Percentiles rank a stretch among this genome's conserved stretches.
phyloP scores from a whole-genome alignment of 1,140 invertebrate species.

The Euglossa dilemma region DNA sequence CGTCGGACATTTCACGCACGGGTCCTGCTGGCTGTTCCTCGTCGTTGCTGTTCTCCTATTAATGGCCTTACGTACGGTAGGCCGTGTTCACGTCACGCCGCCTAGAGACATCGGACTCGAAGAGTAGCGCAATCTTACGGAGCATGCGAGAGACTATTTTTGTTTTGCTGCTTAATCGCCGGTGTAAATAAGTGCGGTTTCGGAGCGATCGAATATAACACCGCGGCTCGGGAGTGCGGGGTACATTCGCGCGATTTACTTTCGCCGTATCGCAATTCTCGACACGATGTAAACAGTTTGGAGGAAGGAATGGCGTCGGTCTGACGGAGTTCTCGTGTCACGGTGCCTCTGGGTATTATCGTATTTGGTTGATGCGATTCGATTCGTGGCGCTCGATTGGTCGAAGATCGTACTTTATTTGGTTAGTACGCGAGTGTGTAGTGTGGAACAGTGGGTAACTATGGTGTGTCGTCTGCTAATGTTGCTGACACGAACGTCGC shows the following conservation, averaged over 20 bases:
- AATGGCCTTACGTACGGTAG: slow-evolving; percentile 3
- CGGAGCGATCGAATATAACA: background rate
- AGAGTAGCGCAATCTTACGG: slow-evolving; percentile 44
- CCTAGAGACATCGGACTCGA: slow-evolving; percentile 27
- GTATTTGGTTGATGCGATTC: background rate
- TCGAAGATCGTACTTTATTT: background rate
- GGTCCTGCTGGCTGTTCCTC: background rate
- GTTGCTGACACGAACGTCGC: slow-evolving; percentile 27
- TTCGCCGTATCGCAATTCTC: background rate
- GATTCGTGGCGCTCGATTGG: background rate
- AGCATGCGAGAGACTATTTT: slow-evolving; percentile 12
- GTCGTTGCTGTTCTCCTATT: background rate
- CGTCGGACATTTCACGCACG: background rate
- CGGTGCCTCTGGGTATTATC: background rate
- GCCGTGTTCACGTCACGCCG: slow-evolving; percentile 33
- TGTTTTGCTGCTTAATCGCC: slow-evolving; percentile 15
- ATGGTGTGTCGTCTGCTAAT: slow-evolving; percentile 31
- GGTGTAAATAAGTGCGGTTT: slow-evolving; percentile 27
- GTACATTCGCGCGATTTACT: background rate
- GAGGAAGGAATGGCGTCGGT: slow-evolving; percentile 34
- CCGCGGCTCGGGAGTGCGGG: background rate
- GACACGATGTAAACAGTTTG: slow-evolving; percentile 26
- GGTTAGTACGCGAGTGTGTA: background rate
- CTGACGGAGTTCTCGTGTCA: background rate
- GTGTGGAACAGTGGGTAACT: background rate